Evolutionary conservation across 2,797 vertebrate species (phyloP), one percentile per base, ranked within the genome.

Genomic region (Neopelma chrysocephalum): DNA sequence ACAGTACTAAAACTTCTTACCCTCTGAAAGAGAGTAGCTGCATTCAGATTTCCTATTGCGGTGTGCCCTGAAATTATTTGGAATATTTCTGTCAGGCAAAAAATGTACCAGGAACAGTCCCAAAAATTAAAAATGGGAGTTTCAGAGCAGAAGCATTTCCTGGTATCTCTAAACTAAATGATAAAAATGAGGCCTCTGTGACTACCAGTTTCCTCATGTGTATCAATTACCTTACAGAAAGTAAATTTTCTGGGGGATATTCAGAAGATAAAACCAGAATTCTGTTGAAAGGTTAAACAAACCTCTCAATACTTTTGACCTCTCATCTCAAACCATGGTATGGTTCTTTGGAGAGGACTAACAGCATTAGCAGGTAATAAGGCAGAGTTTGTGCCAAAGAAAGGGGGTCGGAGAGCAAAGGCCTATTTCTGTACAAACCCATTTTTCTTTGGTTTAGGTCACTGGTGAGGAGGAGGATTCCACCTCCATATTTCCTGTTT

Each of bases 381-480:
- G 18, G 50, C 9, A 56, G 31, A 45, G 5, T 58, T 53, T 60
- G 47, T 76, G n/a, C 7, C 51, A 38, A 71, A 75, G 40, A 15
- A 80, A 48, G 2, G 27, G 20, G 3, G 13, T 6, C 9, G 45
- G 40, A 47, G 6, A 65, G 4, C 8, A 34, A 21, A 62, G 14
- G 11, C 11, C 9, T 82, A 3, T 87, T 84, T 71, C 73, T 75
- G 19, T 17, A 15, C 25, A 58, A 60, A 64, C 3, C 3, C 27
- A 43, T 86, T 72, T 82, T 91, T n/a, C 40, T 75, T 72, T 42
- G 4, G n/a, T 88, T 92, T 84, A 40, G 32, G 42, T 50, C n/a
- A 32, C 26, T 62, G 54, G 25, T 32, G 42, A 92, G 80, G 38
- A 93, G 50, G 26, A 86, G 5, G 25, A 82, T 93, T 92, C 77